Percentiles rank a stretch among this genome's conserved stretches.
Evolutionary conservation across 2,888 invertebrate species (phyloP).

Genomic region (Sarcophaga subvicina): DNA sequence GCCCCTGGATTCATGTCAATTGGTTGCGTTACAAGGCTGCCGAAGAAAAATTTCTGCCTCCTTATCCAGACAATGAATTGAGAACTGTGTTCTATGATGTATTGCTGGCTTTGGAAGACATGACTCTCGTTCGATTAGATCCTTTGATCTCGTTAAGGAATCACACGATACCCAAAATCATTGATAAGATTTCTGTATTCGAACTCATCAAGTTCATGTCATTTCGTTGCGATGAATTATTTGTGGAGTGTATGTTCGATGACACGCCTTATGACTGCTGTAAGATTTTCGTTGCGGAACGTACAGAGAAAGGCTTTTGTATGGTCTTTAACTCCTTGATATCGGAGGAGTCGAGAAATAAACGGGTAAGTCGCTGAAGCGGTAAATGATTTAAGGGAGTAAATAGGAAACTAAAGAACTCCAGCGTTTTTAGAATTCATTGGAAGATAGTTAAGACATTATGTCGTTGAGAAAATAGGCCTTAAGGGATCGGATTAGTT

Average conservation of each 20-base stretch:
- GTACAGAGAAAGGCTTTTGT: constrained; percentile 81
- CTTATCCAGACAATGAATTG: constrained; percentile 66
- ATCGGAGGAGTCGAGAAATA: constrained; percentile 75
- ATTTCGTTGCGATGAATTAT: constrained; percentile 81
- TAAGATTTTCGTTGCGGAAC: constrained; percentile 81
- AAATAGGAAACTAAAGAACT: no score
- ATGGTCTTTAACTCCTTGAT: constrained; percentile 82
- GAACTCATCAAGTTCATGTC: constrained; percentile 74
- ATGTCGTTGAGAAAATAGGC: no score
- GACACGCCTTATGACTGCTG: constrained; percentile 81
- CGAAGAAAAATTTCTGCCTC: constrained; percentile 74
- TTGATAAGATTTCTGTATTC: constrained; percentile 72
- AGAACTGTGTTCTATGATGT: constrained; percentile 72
- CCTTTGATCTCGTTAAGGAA: constrained; percentile 65
- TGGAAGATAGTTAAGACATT: no score
- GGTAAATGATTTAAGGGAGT: no score
- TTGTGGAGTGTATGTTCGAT: constrained; percentile 82
- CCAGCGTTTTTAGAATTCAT: no score
- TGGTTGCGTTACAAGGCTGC: constrained; percentile 75
- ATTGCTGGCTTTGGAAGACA: constrained; percentile 71
- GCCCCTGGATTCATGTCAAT: constrained; percentile 77
- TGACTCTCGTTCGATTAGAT: constrained; percentile 71
- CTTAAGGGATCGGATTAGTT: neutral
- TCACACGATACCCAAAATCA: constrained; percentile 56
- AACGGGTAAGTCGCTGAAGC: constrained; percentile 60